Base-by-base conservation (phyloP, 2,888 invertebrate genomes). In the Acanthosepion pharaonis region DNA sequence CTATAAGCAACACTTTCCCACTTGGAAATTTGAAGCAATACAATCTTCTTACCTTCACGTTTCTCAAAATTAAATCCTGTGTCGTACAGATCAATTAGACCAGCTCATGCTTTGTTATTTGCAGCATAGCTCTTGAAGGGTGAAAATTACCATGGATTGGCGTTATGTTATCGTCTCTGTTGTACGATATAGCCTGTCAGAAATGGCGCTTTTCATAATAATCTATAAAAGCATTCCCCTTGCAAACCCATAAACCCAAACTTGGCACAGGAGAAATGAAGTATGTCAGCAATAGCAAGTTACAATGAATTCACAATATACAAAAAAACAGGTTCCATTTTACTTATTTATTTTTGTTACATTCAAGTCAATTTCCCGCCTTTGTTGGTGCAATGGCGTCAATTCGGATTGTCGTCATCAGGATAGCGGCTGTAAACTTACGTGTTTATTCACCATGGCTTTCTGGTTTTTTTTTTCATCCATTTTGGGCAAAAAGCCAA, bases 301-400 rank as follows among this genome's bases (percentile, higher is more conserved):
- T 78, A 33, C 15, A 78, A n/a, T 78, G 9, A n/a, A 78, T 78
- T 78, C n/a, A 33, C 25, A 64, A 64, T 25, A 25, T 33, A 9
- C 78, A 78, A 6, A 78, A 78, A 78, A 78, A 78, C 78, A n/a
- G 11, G n/a, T 78, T 78, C n/a, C 23, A 33, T n/a, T 78, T n/a
- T n/a, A n/a, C n/a, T 78, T 78, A 78, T 78, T 78, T 78, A 78
- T 33, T 59, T 23, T 20, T 33, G 78, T 78, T 78, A 18, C 11
- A 78, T 78, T 78, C 78, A 33, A n/a, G n/a, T 33, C 15, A 78
- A 78, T 78, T 78, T 78, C 78, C 4, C 78, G 78, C n/a, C 78
- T 78, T 78, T 78, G n/a, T n/a, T n/a, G 78, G n/a, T 78, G 78
- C 78, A 78, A 78, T 78, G n/a, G 78, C 78, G 78, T 78, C n/a